Evolutionary conservation across 1,140 invertebrate species (phyloP).

Genomic region (Tetraneura akinire): DNA sequence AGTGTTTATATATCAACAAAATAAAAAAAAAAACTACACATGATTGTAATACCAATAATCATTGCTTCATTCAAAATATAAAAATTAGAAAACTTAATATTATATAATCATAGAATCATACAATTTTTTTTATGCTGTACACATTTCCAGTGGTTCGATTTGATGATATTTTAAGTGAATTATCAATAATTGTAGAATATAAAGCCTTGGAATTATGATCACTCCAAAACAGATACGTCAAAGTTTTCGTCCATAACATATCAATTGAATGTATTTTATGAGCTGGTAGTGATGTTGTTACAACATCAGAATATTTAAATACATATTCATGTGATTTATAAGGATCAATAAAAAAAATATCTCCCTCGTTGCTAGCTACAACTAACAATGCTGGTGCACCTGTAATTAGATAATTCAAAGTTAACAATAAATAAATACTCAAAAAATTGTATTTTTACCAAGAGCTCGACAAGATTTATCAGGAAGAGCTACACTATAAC

Average conservation of each 20-base stretch:
- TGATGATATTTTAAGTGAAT: conserved; percentile 21
- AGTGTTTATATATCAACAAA: too few species aligned
- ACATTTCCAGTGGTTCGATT: conserved; percentile 24
- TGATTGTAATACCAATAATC: too few species aligned
- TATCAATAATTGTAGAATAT: conserved; percentile 39
- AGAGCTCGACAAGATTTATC: conserved; percentile 54
- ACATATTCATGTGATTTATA: conserved; percentile 51
- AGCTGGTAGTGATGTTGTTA: conserved; percentile 16
- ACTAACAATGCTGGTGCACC: conserved; percentile 50
- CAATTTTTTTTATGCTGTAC: conserved; percentile 27
- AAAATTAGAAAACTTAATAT: too few species aligned
- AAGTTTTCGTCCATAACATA: conserved; percentile 34
- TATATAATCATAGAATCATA: not conserved
- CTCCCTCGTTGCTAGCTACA: conserved; percentile 45
- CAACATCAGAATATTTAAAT: conserved; percentile 37
- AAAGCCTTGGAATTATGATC: conserved; percentile 44
- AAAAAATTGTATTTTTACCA: conserved; percentile 29
- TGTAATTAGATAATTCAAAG: not conserved
- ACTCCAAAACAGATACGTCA: conserved; percentile 47
- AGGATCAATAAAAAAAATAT: conserved; percentile 48
- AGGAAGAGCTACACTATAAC: conserved; percentile 21
- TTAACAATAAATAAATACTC: too few species aligned
- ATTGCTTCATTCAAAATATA: too few species aligned
- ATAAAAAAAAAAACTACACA: too few species aligned
- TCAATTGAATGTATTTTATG: conserved; percentile 52